phyloP scores from a whole-genome alignment of 2,113 vertebrate genomes.

The Falco punctatus region DNA sequence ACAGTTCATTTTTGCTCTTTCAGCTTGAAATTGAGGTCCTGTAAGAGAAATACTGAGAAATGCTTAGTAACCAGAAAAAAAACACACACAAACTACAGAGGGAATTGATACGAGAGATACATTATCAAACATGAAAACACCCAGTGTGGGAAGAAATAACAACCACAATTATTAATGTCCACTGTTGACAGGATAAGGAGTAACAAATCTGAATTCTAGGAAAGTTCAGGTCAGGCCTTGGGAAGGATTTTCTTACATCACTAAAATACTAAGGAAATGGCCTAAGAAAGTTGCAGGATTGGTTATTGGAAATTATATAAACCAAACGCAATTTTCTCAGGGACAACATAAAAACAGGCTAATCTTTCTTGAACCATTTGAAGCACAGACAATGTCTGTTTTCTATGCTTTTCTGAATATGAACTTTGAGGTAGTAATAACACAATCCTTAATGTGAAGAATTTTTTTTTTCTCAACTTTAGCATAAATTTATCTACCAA shows the following conservation, averaged over 20 bases:
- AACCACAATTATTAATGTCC: neutral
- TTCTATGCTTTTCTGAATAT: neutral
- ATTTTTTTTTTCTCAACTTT: neutral
- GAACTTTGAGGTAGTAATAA: neutral
- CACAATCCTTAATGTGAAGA: neutral
- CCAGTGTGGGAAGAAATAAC: neutral
- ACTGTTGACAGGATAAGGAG: neutral
- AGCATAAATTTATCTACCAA: neutral
- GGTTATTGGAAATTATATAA: neutral
- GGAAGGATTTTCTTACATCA: neutral
- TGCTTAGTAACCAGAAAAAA: neutral
- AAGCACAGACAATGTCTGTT: neutral
- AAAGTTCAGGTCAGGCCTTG: neutral
- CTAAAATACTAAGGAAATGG: neutral
- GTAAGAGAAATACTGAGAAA: neutral
- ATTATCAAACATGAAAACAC: neutral
- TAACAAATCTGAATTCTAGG: neutral
- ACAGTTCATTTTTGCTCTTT: neutral
- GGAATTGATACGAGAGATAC: neutral
- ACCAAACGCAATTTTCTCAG: neutral
- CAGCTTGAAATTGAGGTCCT: neutral
- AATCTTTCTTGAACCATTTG: neutral
- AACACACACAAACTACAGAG: neutral
- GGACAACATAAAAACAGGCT: neutral
- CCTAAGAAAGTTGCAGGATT: neutral